phyloP scores from a whole-genome alignment of 2,113 vertebrate genomes.

The Tyto alba region DNA sequence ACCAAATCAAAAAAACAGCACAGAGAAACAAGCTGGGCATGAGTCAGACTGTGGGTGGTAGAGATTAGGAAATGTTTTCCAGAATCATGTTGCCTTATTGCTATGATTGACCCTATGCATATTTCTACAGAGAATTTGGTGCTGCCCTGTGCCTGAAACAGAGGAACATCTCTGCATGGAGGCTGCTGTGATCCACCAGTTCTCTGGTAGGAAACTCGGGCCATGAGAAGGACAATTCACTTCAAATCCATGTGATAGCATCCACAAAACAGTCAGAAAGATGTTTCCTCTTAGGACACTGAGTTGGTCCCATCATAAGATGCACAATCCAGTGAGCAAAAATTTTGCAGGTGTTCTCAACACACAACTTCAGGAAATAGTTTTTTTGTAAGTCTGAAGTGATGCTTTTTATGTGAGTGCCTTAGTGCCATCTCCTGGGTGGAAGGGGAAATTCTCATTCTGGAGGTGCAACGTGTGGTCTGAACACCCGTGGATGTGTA shows the following conservation, averaged over 20 bases:
- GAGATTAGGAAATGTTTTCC: background rate
- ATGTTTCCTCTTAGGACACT: background rate
- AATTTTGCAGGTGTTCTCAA: background rate
- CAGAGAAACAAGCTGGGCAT: background rate
- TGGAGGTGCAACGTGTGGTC: background rate
- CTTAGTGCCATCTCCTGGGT: conserved; percentile 38
- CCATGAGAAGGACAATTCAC: background rate
- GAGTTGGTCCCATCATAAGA: background rate
- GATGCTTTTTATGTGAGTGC: background rate
- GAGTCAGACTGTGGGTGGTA: background rate
- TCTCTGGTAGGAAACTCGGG: background rate
- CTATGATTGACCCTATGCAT: background rate
- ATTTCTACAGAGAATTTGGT: background rate
- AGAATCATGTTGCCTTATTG: background rate
- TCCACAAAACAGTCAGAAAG: background rate
- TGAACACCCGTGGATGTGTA: accelerated
- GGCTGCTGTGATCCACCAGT: background rate
- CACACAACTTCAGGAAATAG: background rate
- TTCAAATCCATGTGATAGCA: background rate
- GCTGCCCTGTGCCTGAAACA: background rate
- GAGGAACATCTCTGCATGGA: background rate
- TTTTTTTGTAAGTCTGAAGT: background rate
- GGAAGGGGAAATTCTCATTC: background rate
- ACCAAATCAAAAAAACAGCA: background rate
- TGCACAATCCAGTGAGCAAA: background rate